Evolutionary conservation across 2,888 invertebrate species (phyloP), one percentile per base, ranked within the genome.

Genomic region (Andrena trimmerana): DNA sequence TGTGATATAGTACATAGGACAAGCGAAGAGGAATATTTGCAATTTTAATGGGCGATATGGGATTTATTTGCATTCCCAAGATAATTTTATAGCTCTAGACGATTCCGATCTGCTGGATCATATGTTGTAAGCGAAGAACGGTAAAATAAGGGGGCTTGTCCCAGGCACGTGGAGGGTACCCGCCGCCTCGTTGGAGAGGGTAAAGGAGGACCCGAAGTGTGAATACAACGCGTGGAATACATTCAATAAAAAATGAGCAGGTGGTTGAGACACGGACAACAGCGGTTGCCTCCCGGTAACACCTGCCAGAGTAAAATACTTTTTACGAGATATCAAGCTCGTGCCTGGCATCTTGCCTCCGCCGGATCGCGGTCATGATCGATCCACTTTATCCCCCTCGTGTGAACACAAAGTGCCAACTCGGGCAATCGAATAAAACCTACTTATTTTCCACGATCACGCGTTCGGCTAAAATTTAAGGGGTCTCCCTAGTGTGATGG

Each of bases 291-390:
- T 76, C 73, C 70, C 33, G 69, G 82, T 67, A 85, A 85, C 91
- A 91, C 90, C 91, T 91, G 91, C 90, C 83, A 72, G 80, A 69
- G 69, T 78, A 74, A 86, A 90, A 88, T 86, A 68, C 78, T 84
- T 86, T 80, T 87, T 84, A 79, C 57, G 83, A 69, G 76, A 81
- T 79, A 79, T 84, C 89, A 81, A 80, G 83, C 75, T 86, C 83
- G 86, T 86, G 86, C 71, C 77, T 8, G 60, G 66, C 65, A 68
- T 78, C 69, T 69, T 78, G 83, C 71, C 60, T 72, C 48, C 24
- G 62, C 33, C 3, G 36, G 72, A 72, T 80, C 67, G 66, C 48
- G 78, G 62, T 20, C 79, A 20, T 76, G 52, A 79, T 77, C 81
- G 65, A 77, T 78, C 83, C 42, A 54, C 69, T 67, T 73, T 59